Conservation (phyloP, 2,888 invertebrate genomes). For the Pyrgus malvae region DNA sequence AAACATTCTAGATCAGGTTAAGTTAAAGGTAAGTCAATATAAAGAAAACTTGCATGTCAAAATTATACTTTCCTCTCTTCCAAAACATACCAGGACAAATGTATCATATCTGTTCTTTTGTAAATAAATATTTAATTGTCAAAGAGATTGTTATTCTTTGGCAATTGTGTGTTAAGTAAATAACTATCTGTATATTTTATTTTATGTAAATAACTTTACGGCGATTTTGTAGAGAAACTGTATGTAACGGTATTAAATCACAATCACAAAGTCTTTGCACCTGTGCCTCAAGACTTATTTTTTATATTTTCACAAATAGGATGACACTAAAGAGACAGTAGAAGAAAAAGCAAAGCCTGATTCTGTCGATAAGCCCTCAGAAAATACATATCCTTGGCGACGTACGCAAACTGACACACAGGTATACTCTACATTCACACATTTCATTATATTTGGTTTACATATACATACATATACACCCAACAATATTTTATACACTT, state of each 20-base stretch:
- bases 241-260: constrained; percentile 33
- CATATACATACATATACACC: constrained; percentile 35
- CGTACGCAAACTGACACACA: constrained; percentile 62
- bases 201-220: constrained; percentile 40
- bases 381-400: constrained; percentile 68
- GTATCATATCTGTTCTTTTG: constrained; percentile 32
- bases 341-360: constrained; percentile 56
- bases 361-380: constrained; percentile 62
- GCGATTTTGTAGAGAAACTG: constrained; percentile 31
- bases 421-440: constrained; percentile 57
- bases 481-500: constrained; percentile 37
- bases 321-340: constrained; percentile 53
- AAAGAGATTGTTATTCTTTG: constrained; percentile 43
- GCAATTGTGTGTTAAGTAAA: constrained; percentile 50
- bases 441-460: constrained; percentile 37
- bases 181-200: constrained; percentile 45
- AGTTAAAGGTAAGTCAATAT: constrained; percentile 68
- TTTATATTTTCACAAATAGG: constrained; percentile 70
- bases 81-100: constrained; percentile 4
- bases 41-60: constrained; percentile 30
- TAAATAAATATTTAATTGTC: constrained; percentile 42
- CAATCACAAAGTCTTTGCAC: constrained; percentile 23
- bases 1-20: constrained; percentile 60
- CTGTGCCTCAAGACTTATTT: constrained; percentile 30
- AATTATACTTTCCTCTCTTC: constrained; percentile 15